These are phyloP conservation scores for Microplitis deprimator DNA, from an alignment of 2,888 invertebrate genomes.

Conservation along the genomic window DNA sequence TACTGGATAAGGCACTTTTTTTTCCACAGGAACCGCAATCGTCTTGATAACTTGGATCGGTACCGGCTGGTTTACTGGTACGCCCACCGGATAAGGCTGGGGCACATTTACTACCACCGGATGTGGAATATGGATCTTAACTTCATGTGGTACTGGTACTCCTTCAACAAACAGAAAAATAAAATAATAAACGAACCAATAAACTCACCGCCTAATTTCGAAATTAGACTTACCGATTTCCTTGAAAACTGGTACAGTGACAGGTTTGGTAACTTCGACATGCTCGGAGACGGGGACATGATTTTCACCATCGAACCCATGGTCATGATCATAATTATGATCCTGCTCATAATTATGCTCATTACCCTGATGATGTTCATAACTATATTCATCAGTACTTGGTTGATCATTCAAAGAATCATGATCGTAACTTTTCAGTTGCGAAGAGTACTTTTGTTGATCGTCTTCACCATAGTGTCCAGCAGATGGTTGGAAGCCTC, in stretches of 20 bases:
- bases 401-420: constrained; percentile 45
- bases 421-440: constrained; percentile 42
- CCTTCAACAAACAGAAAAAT: constrained; percentile 9
- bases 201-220: not conserved
- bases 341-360: constrained; percentile 34
- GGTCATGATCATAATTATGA: constrained; percentile 48
- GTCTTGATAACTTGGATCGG: constrained; percentile 81
- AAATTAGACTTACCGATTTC: constrained; percentile 73
- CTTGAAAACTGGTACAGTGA: constrained; percentile 79
- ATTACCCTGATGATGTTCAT: constrained; percentile 55
- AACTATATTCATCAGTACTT: constrained; percentile 53
- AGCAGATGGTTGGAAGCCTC: constrained; percentile 49
- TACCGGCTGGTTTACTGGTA: constrained; percentile 80
- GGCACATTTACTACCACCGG: constrained; percentile 76
- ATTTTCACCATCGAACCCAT: constrained; percentile 66
- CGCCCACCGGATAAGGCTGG: constrained; percentile 80
- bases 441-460: constrained; percentile 42
- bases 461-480: constrained; percentile 32
- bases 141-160: constrained; percentile 75
- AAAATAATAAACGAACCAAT: constrained; percentile 5
- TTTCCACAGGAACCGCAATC: constrained; percentile 80
- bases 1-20: constrained; percentile 81
- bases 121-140: constrained; percentile 75
- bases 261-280: constrained; percentile 79
- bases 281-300: constrained; percentile 78